Base-by-base conservation (phyloP, 2,888 invertebrate genomes). In the Glyphotaelius pellucidus region DNA sequence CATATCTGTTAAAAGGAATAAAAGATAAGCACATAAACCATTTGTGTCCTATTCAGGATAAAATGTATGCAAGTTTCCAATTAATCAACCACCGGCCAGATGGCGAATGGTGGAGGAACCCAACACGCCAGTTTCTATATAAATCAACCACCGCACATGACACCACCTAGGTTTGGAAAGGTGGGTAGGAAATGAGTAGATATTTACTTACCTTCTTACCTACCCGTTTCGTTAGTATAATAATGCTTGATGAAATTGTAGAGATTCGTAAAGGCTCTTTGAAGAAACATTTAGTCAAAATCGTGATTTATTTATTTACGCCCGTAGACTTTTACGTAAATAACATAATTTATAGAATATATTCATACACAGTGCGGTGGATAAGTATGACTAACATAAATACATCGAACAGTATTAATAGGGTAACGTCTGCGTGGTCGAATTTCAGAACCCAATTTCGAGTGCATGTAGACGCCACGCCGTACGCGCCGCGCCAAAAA, bases 141-240 rank as follows among this genome's bases (percentile, higher is more conserved):
- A 86, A 86, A 86, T 86, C 86, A 86, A 35, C 86, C n/a, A 42
- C n/a, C n/a, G 86, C 30, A 30, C 83, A 83, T 9, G 35, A 83
- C 35, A 67, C n/a, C n/a, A 19, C 67, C 67, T 67, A 67, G 9
- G 25, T n/a, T 25, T 25, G 52, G 52, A 7, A 15, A 25, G 67
- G 25, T 67, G 67, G 25, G 25, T 25, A 19, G 67, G 25, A 47
- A 5, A n/a, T n/a, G n/a, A n/a, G 15, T 47, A 47, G 15, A 15
- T 47, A 47, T 15, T 3, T 47, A 47, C 15, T 47, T 25, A n/a
- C 1, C 25, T 52, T 15, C 4, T 67, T 25, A 67, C n/a, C 67
- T n/a, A 25, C 9, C 25, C 67, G 2, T n/a, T 25, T 25, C 9
- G 25, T 67, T 67, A 7, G 0, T 7, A 67, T 67, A 67, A 67